These are phyloP conservation scores for Caloenas nicobarica DNA, from an alignment of 2,113 vertebrate species.

Conservation along the genomic window DNA sequence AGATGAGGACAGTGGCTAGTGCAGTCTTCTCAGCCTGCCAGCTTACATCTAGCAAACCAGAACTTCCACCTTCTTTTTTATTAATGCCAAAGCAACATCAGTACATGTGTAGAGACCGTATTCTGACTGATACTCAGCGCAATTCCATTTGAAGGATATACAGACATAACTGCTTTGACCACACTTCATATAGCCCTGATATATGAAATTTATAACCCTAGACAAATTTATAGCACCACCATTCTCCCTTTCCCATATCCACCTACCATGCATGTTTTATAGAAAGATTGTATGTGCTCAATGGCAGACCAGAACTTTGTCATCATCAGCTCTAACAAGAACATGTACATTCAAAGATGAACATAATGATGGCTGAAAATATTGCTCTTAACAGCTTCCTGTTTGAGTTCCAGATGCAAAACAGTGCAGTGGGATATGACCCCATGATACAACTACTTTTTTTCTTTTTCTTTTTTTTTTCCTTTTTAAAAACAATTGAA, in stretches of 20 bases:
- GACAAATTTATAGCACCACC: neutral
- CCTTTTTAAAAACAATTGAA: neutral
- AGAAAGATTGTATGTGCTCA: neutral
- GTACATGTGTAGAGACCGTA: neutral
- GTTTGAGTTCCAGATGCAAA: neutral
- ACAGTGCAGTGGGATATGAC: neutral
- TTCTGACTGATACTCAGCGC: neutral
- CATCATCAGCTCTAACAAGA: neutral
- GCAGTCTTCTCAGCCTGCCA: neutral
- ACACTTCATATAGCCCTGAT: neutral
- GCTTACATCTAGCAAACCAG: neutral
- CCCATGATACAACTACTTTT: neutral
- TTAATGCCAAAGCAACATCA: neutral
- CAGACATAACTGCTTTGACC: neutral
- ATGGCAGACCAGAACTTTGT: neutral
- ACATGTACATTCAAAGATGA: neutral
- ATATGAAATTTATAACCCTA: neutral
- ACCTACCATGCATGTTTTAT: fast-evolving
- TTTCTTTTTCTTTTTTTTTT: too few species aligned
- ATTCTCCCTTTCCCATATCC: neutral
- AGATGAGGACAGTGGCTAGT: neutral
- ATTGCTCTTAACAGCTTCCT: neutral
- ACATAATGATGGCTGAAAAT: neutral
- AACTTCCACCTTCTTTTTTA: neutral
- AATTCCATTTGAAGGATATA: neutral